These are phyloP conservation scores for Palythoa grandis DNA, from an alignment of 92 coral and sea anemone species.

Conservation along the genomic window DNA sequence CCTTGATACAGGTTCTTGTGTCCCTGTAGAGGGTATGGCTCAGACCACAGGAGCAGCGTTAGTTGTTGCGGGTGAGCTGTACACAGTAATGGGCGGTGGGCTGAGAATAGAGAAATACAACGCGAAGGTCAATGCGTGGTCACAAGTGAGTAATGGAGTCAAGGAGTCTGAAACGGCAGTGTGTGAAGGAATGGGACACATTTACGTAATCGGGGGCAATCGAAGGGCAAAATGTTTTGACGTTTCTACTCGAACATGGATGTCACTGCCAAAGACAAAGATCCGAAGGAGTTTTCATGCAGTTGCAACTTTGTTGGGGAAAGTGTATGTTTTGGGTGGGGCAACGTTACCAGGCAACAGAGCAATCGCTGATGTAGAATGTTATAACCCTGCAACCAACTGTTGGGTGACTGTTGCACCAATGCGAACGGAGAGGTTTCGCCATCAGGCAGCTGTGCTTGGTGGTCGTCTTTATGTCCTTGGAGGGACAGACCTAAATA, in stretches of 20 bases:
- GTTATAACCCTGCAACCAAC: conserved; percentile 68
- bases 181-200: conserved; percentile 71
- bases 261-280: conserved; percentile 71
- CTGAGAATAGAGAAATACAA: conserved; percentile 73
- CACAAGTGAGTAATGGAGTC: conserved; percentile 70
- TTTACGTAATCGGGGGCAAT: conserved; percentile 79
- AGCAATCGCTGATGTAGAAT: conserved; percentile 70
- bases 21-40: conserved; percentile 66
- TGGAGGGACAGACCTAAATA: conserved; percentile 70
- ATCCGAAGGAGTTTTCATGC: conserved; percentile 81
- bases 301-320: conserved; percentile 61
- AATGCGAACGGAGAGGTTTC: conserved; percentile 68
- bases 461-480: conserved; percentile 58
- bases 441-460: conserved; percentile 67
- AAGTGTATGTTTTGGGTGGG: conserved; percentile 78
- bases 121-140: conserved; percentile 71
- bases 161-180: conserved; percentile 72
- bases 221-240: conserved; percentile 77
- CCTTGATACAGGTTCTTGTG: conserved; percentile 61
- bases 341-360: conserved; percentile 78
- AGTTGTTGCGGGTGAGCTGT: conserved; percentile 61
- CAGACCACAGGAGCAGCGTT: conserved; percentile 72
- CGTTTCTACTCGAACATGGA: conserved; percentile 64
- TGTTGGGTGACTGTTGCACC: conserved; percentile 70
- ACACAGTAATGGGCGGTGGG: conserved; percentile 85